These are phyloP conservation scores for Acrossocheilus fasciatus DNA, from an alignment of 2,797 vertebrate species.

Conservation along the genomic window DNA sequence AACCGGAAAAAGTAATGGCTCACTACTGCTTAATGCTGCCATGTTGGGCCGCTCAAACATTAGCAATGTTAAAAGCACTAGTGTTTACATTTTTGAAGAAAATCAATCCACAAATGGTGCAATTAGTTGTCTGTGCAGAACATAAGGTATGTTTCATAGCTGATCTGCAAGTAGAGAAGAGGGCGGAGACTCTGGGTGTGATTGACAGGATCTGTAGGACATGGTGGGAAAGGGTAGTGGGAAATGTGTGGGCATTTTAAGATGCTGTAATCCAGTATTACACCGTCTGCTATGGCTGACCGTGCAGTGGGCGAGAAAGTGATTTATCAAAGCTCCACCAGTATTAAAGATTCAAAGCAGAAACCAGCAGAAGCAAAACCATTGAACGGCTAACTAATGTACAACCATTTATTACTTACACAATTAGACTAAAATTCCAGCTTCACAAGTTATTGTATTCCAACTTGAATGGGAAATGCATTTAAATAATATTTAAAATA, in stretches of 20 bases:
- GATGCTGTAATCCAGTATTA: constrained; percentile 1
- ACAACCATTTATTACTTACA: not conserved
- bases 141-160: not conserved
- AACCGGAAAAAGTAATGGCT: not conserved
- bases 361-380: not conserved
- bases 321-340: not conserved
- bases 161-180: not conserved
- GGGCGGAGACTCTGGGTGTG: not conserved
- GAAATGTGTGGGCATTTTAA: constrained; percentile 3
- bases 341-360: not conserved
- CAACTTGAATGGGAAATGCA: not conserved
- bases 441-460: not conserved
- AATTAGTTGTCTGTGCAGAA: not conserved
- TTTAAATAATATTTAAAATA: not conserved
- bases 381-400: not conserved
- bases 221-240: not conserved
- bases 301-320: not conserved
- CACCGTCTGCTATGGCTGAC: not conserved
- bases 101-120: not conserved
- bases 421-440: not conserved
- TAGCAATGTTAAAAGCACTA: not conserved
- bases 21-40: not conserved
- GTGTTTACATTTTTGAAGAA: not conserved
- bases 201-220: not conserved
- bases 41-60: not conserved